Base-by-base conservation (phyloP, 2,797 vertebrate genomes). In the Anas acuta region DNA sequence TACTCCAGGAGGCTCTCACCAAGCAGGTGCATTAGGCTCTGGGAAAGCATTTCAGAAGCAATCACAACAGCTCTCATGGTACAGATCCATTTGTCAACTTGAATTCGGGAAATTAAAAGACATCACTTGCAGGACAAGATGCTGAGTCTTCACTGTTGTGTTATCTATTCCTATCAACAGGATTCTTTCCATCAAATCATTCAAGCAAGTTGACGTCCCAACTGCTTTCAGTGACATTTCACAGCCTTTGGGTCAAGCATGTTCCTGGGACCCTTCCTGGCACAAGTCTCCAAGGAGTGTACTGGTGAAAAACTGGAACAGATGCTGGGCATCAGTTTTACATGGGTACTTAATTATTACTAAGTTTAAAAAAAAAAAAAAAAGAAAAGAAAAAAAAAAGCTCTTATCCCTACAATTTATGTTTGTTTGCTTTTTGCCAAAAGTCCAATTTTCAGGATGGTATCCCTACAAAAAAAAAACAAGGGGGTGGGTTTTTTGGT, bases 1-100 rank as follows among this genome's bases (percentile, higher is more conserved):
- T n/a, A 7, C 76, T 75, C 77, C 72, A 22, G 62, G 58, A 92
- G 72, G 32, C 39, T 86, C 41, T 39, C 64, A 19, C 69, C 41
- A 4, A 25, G 76, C 87, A 85, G 72, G 80, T 72, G 80, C 57
- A 0, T 30, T 17, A 25, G 9, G 5, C 67, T n/a, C 79, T 5
- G 21, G n/a, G 76, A 87, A 75, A 51, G 67, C 41, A 3, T 65
- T 91, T 91, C 60, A 21, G 60, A 51, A 61, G 81, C 81, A 56
- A 79, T 85, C 90, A 62, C 61, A 23, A 13, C 62, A 45, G 89
- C 56, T 90, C 61, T 21, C 4, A 19, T 11, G 14, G 75, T n/a
- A 84, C 83, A 70, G 35, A 81, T 19, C 83, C 79, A 84, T 90
- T 84, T 70, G 78, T 84, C 89, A 92, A 15, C 49, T 60, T 7